Evolutionary conservation across 1,140 invertebrate genomes (phyloP).

Genomic region (Rhynchophorus ferrugineus): DNA sequence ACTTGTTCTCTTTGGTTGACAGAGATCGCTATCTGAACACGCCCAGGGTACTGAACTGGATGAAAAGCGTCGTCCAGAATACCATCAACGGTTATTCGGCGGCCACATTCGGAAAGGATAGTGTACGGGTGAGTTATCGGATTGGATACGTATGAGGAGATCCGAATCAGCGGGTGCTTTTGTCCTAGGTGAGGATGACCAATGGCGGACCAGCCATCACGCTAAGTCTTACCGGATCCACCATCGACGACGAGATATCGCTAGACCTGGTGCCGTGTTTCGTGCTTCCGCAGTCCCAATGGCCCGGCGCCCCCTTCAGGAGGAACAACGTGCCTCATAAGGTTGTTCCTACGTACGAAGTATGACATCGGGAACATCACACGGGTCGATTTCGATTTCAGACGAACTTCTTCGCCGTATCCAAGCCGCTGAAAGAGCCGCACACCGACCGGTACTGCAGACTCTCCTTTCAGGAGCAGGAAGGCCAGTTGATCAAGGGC

Average conservation of each 20-base stretch:
- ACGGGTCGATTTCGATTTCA: constrained; percentile 10
- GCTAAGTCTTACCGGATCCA: constrained; percentile 2
- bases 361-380: too few relatives aligned
- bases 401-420: constrained; percentile 23
- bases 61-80: constrained; percentile 6
- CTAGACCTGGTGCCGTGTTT: constrained; percentile 36
- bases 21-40: constrained; percentile 9
- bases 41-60: constrained; percentile 12
- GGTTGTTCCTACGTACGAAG: neutral
- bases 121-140: neutral
- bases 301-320: constrained; percentile 23
- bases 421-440: constrained; percentile 15
- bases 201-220: constrained; percentile 32
- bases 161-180: neutral
- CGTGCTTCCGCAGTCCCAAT: constrained; percentile 22
- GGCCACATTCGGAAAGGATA: constrained; percentile 2
- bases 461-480: constrained; percentile 34
- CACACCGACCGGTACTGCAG: constrained; percentile 24
- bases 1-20: too few relatives aligned
- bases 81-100: constrained; percentile 13
- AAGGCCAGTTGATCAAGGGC: constrained; percentile 23
- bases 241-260: constrained; percentile 21
- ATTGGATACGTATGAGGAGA: neutral
- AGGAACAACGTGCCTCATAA: neutral
- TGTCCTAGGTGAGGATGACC: constrained; percentile 3